Base-by-base conservation (phyloP, 2,888 invertebrate species). In the Macaria liturata region DNA sequence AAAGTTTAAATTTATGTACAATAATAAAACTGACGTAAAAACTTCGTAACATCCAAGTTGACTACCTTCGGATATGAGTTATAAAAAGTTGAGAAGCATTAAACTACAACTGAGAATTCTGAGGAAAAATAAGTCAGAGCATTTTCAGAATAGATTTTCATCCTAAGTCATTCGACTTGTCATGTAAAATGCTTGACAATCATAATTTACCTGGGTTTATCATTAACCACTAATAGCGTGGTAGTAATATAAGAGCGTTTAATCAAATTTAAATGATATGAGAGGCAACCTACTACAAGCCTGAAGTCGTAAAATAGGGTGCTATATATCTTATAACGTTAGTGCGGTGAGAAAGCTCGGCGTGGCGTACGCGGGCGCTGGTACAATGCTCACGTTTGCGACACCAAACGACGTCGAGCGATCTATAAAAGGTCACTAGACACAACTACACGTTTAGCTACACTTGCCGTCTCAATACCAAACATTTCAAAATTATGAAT, bases 311-410 rank as follows among this genome's bases (percentile, higher is more conserved):
- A 20, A 20, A 20, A 20, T 20, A 20, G 20, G 20, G 20, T 20
- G 20, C 20, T 20, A 20, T 20, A 20, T 20, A 20, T 20, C 20
- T 20, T 20, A 20, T 20, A 20, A 20, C 2, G 20, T 20, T 20
- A 20, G 2, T 20, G 20, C 20, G 20, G 20, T 78, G 83, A 84
- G 86, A 88, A 87, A 87, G 86, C 84, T 83, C 75, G 68, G 54
- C 47, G 43, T 49, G 20, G 49, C 5, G 45, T 52, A 55, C 68
- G 68, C 67, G 66, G 56, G 61, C 64, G 72, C 74, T 47, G 50
- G 65, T 65, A 77, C 78, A 80, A 80, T 78, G 76, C 76, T 69
- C 74, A 72, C 69, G 77, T 80, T 88, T 85, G 80, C 87, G 80
- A 87, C 86, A 88, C 80, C 75, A 71, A 73, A 72, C 77, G 70